Percentiles rank a stretch among this genome's conserved stretches.
Evolutionary conservation across 2,113 vertebrate genomes (phyloP).

Genomic region (Aplodontia rufa): DNA sequence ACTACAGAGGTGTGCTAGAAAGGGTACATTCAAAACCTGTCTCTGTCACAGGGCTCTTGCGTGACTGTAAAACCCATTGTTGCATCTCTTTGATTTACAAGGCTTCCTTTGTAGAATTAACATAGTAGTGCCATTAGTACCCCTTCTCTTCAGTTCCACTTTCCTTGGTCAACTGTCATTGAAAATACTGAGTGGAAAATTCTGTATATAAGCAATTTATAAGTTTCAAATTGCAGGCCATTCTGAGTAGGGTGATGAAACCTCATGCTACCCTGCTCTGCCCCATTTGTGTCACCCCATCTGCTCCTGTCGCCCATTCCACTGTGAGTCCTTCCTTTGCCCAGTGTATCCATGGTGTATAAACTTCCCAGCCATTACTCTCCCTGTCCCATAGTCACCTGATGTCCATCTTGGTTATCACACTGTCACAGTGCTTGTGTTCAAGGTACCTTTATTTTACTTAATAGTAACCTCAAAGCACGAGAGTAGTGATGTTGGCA

Average conservation of each 20-base stretch:
- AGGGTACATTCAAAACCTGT: not conserved
- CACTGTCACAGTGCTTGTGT: not conserved
- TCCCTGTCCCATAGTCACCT: not conserved
- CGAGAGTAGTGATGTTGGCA: not conserved
- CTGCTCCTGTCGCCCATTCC: not conserved
- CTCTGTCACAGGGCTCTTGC: not conserved
- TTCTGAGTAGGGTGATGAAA: not conserved
- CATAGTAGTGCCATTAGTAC: not conserved
- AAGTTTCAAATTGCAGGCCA: not conserved
- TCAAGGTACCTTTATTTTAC: not conserved
- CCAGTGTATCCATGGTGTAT: not conserved
- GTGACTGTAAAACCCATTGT: not conserved
- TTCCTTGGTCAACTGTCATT: not conserved
- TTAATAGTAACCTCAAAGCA: not conserved
- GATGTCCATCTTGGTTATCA: not conserved
- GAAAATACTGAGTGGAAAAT: not conserved
- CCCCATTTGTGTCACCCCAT: not conserved
- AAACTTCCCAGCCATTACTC: not conserved
- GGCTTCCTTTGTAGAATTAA: not conserved
- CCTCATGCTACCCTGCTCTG: not conserved
- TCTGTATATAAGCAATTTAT: not conserved
- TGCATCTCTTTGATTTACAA: not conserved
- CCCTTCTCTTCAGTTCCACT: not conserved
- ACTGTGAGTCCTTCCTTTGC: not conserved
- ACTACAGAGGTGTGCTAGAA: not conserved